These are phyloP conservation scores for Hephaestus fuliginosus DNA, from an alignment of 2,797 vertebrate genomes.

Conservation along the genomic window DNA sequence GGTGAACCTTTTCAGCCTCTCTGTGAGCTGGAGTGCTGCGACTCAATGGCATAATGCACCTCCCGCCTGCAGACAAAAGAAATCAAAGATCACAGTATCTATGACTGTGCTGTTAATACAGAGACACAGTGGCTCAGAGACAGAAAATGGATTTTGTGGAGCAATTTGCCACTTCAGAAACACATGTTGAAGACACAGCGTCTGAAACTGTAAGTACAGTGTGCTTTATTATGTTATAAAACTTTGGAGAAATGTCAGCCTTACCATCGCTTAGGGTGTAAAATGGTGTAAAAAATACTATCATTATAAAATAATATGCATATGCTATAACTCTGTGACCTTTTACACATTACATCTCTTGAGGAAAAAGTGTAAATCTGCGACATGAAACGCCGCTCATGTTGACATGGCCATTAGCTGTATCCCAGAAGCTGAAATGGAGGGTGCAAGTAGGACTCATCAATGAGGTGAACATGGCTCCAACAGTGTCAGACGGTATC, in stretches of 20 bases:
- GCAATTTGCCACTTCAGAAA: conserved; percentile 41
- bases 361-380: conserved; percentile 24
- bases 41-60: conserved; percentile 58
- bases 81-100: conserved; percentile 74
- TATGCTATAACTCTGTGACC: conserved; percentile 3
- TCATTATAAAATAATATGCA: background rate
- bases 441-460: conserved; percentile 46
- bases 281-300: conserved; percentile 1
- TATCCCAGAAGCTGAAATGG: conserved; percentile 32
- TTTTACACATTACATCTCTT: conserved; percentile 18
- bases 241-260: conserved; percentile 38
- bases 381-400: conserved; percentile 7
- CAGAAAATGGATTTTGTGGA: conserved; percentile 70
- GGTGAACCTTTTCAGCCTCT: conserved; percentile 63
- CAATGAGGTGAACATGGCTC: conserved; percentile 55
- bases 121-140: conserved; percentile 28
- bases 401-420: conserved; percentile 26
- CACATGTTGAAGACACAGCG: conserved; percentile 54
- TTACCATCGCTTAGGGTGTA: conserved; percentile 7
- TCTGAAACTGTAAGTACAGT: conserved; percentile 79
- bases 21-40: conserved; percentile 50
- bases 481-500: conserved; percentile 61
- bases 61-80: conserved; percentile 57
- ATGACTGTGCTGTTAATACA: conserved; percentile 38
- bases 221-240: conserved; percentile 14